Evolutionary conservation across 1,140 invertebrate genomes (phyloP), one percentile per base, ranked within the genome.

Genomic region (Drosophila nasuta): DNA sequence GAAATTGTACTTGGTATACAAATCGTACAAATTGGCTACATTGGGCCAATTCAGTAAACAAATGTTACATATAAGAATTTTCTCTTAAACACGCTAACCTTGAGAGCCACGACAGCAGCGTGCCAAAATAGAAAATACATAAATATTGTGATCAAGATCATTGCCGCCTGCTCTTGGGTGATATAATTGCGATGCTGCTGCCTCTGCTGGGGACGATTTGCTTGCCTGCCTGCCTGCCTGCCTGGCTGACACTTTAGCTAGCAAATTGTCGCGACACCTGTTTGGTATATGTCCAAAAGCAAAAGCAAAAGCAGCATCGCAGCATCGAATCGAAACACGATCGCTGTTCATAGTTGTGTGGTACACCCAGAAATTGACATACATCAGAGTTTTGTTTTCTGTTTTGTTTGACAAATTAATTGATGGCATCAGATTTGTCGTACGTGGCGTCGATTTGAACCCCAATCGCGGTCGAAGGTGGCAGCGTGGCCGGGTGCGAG

Each of bases 91-190:
- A 70, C 52, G 33, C 35, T 81, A 67, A 70, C 83, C 83, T 87
- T 88, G 79, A 82, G 74, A 82, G 58, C 75, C 83, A 77, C 77
- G 72, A 80, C 83, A 73, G 46, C 62, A 73, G 51, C 62, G 79
- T 87, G 82, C 82, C 80, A 87, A 87, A 88, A 88, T 88, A 87
- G 80, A 87, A 88, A 87, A 87, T 46, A 88, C 77, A 87, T 82
- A 87, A 82, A 88, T 87, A 74, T 81, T 86, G 72, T 81, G 83
- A 88, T 87, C 83, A 87, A 88, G 83, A 87, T 87, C 83, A 87
- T 85, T 87, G 83, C 83, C 81, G 78, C 46, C 51, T 59, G 49
- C 33, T 59, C 43, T 69, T 63, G 41, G 41, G 58, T 75, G 66
- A 69, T 66, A 75, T 69, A 63, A 75, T 63, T 35, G 38, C 38